These are phyloP conservation scores for Pardalotus punctatus DNA, from an alignment of 2,113 vertebrate genomes.

Conservation along the genomic window DNA sequence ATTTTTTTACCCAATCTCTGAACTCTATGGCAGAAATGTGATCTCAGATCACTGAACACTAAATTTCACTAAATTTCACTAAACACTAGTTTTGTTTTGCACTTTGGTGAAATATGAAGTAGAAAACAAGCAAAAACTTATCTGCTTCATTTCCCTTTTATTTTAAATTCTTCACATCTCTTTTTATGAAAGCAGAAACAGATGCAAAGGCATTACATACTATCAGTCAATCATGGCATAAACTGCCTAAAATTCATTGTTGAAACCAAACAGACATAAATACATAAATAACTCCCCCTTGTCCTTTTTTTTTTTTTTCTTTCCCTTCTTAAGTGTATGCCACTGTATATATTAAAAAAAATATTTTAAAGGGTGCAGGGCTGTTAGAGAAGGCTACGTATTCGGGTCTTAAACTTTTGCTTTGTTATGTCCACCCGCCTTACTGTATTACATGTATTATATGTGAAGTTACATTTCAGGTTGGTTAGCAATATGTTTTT, in stretches of 20 bases:
- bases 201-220: background rate
- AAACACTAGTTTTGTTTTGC: background rate
- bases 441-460: background rate
- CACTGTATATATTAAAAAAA: background rate
- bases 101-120: background rate
- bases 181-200: background rate
- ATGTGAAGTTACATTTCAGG: background rate
- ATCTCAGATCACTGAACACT: background rate
- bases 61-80: no score
- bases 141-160: background rate
- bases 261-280: background rate
- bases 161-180: background rate
- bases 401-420: background rate
- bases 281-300: rapidly evolving
- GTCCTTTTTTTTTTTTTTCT: rapidly evolving
- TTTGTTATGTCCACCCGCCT: background rate
- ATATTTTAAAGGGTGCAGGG: background rate
- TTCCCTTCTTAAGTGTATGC: background rate
- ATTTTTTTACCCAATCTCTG: background rate
- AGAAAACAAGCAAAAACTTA: background rate
- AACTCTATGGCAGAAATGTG: background rate
- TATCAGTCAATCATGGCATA: background rate
- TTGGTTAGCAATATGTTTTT: background rate
- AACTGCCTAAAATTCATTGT: background rate
- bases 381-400: background rate